Evolutionary conservation across 2,888 invertebrate genomes (phyloP), one percentile per base, ranked within the genome.

Genomic region (Sinopyrophorus schimmeli): DNA sequence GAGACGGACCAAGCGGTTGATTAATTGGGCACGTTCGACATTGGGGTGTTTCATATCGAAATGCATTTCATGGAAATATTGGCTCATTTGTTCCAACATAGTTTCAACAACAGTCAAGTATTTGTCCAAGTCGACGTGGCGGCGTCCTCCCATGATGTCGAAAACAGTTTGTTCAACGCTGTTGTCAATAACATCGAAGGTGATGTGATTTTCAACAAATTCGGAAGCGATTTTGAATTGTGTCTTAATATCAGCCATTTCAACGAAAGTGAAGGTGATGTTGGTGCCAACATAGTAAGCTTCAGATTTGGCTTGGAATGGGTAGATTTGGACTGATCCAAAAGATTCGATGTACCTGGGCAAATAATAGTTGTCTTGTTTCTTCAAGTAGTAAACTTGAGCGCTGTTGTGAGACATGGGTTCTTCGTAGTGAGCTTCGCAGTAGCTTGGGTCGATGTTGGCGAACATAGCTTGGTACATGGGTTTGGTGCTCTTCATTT

Each of bases 211-310:
- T 53, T 32, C 49, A 11, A 47, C 42, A 16, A 49, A 49, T 47
- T 55, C 54, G n/a, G 27, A 42, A 46, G 46, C 48, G 14, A 55
- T 40, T 16, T 43, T 41, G n/a, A 60, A 35, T 23, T 55, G 53
- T 9, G 63, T 58, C 4, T 57, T 39, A 4, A 58, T 39, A 1
- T 65, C 42, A 1, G 58, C 54, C 1, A 63, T 44, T 3, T 60
- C 54, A 7, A 64, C 53, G 11, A 75, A 57, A 3, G 64, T 47
- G 27, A 76, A 62, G 14, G 71, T 71, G 64, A 75, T 73, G 49
- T 74, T 75, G 3, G 71, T 70, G 42, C 65, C 56, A 11, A 75
- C 56, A 28, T 69, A 70, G 32, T 73, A 71, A 38, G 67, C 64
- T 23, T 72, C 72, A 5, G 63, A 60, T 26, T 62, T 48, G 1